Evolutionary conservation across 2,797 vertebrate species (phyloP).

Genomic region (Darevskia mixta): DNA sequence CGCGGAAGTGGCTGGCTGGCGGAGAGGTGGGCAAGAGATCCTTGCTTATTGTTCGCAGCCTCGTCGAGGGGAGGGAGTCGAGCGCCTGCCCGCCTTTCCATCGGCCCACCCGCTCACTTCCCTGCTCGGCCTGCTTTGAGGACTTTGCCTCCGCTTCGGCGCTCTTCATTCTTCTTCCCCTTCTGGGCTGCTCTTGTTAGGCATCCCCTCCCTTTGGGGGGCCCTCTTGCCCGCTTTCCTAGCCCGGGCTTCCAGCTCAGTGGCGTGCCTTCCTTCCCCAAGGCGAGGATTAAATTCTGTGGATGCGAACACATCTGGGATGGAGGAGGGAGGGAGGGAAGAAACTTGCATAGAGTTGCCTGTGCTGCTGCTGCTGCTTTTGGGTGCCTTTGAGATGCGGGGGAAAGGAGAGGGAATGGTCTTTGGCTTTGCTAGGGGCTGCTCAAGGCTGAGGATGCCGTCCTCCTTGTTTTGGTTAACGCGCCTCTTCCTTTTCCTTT

Average conservation of each 20-base stretch:
- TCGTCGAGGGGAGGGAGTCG: not conserved
- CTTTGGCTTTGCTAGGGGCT: not conserved
- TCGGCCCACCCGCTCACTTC: too few species aligned
- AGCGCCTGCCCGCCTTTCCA: not conserved
- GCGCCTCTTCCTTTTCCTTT: slow-evolving; percentile 2
- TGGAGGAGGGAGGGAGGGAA: not conserved
- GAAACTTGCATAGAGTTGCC: too few species aligned
- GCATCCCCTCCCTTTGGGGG: too few species aligned
- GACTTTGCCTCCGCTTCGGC: not conserved
- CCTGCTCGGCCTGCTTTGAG: not conserved
- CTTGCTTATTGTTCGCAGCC: not conserved
- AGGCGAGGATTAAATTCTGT: too few species aligned
- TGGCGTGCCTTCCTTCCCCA: not conserved
- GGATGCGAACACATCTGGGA: not conserved
- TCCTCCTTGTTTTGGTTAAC: not conserved
- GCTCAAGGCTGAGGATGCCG: fast-evolving
- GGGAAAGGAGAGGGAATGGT: too few species aligned
- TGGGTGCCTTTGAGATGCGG: too few species aligned
- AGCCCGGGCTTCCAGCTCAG: too few species aligned
- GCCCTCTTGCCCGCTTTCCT: not conserved
- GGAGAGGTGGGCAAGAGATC: not conserved
- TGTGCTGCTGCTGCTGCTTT: too few species aligned
- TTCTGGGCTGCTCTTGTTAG: too few species aligned
- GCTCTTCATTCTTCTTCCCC: too few species aligned
- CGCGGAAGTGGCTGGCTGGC: not conserved